Evolutionary conservation across 2,888 invertebrate species (phyloP).

Genomic region (Drosophila nr. perissopoda): DNA sequence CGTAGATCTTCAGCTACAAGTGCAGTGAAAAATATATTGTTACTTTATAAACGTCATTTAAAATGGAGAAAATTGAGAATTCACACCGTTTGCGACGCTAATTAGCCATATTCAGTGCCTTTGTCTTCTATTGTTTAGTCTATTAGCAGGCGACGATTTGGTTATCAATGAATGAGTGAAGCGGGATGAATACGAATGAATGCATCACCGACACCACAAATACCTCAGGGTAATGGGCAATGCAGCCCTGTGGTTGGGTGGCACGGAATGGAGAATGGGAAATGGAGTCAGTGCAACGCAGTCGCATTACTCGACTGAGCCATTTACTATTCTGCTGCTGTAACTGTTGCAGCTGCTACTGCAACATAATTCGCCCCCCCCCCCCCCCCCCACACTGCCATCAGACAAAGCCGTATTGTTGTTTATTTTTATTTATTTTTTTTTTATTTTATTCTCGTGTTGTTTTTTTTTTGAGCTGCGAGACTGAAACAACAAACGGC

Average conservation of each 20-base stretch:
- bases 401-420: constrained; percentile 61
- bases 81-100: constrained; percentile 4
- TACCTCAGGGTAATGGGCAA: constrained; percentile 32
- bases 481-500: constrained; percentile 51
- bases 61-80: constrained; percentile 1
- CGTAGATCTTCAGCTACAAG: neutral
- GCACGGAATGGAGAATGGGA: neutral
- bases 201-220: constrained; percentile 41
- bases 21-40: neutral
- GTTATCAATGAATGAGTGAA: constrained; percentile 28
- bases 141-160: constrained; percentile 8
- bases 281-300: constrained; percentile 2
- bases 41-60: neutral
- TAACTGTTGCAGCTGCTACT: constrained; percentile 51
- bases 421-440: constrained; percentile 39
- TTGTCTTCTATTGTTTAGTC: neutral
- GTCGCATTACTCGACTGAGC: constrained; percentile 41
- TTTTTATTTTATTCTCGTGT: constrained; percentile 11
- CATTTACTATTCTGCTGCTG: constrained; percentile 48
- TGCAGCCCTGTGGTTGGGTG: constrained; percentile 4
- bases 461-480: constrained; percentile 23
- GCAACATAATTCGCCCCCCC: constrained; percentile 15
- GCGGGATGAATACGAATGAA: constrained; percentile 52
- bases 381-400: constrained; percentile 29
- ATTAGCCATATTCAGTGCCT: constrained; percentile 7